These are phyloP conservation scores for Numida meleagris DNA, from an alignment of 2,113 vertebrate genomes.

Conservation along the genomic window DNA sequence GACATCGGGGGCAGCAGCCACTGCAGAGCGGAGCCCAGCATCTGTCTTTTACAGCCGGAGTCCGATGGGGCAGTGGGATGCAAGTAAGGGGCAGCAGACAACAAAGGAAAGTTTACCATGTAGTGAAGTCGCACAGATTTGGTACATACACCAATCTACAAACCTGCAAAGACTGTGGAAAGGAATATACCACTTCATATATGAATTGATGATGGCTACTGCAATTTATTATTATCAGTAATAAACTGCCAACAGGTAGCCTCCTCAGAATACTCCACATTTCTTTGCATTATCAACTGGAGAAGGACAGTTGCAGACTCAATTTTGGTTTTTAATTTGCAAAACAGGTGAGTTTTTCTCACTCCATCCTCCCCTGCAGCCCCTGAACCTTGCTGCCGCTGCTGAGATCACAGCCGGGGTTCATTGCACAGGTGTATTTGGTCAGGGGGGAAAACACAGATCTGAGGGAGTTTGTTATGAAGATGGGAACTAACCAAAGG, in stretches of 20 bases:
- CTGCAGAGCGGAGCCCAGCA: neutral
- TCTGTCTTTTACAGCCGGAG: neutral
- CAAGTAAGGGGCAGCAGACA: neutral
- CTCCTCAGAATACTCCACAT: neutral
- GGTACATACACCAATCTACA: neutral
- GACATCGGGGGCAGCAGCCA: neutral
- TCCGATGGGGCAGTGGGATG: neutral
- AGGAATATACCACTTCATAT: neutral
- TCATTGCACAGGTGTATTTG: accelerated
- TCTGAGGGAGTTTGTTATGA: neutral
- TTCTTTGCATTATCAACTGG: neutral
- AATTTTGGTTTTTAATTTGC: neutral
- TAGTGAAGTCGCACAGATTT: neutral
- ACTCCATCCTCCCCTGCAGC: neutral
- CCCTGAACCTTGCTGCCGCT: neutral
- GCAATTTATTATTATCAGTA: neutral
- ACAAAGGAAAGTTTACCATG: neutral
- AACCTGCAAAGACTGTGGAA: neutral
- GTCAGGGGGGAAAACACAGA: neutral
- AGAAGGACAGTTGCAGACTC: neutral
- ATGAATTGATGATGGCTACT: neutral
- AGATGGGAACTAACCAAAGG: neutral
- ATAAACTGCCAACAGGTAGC: neutral
- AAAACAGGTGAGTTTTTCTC: neutral
- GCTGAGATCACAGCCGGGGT: neutral